Evolutionary conservation across 2,888 invertebrate genomes (phyloP).

Genomic region (Zygothrica quintamaculata): DNA sequence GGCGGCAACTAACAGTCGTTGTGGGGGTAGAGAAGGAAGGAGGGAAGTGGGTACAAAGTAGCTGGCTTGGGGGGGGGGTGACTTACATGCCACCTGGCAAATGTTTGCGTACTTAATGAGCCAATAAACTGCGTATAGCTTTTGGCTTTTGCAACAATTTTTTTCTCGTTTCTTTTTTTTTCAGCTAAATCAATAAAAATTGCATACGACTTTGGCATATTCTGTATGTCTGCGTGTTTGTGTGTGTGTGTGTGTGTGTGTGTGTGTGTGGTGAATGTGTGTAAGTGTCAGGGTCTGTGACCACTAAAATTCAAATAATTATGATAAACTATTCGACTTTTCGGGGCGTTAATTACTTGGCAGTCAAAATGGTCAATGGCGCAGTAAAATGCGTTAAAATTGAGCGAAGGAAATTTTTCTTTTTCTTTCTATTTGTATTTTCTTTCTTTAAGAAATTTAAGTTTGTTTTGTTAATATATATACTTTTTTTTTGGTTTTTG

Average conservation of each 20-base stretch:
- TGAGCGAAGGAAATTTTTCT: neutral
- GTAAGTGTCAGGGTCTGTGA: conserved; percentile 20
- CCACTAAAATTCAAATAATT: conserved; percentile 20
- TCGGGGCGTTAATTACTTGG: conserved; percentile 48
- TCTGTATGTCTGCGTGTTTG: neutral
- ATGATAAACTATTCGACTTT: conserved; percentile 16
- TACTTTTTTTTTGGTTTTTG: neutral
- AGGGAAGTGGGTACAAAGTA: neutral
- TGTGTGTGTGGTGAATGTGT: neutral
- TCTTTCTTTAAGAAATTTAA: neutral
- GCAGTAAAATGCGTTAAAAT: conserved; percentile 35
- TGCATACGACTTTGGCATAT: conserved; percentile 38
- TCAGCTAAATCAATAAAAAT: conserved; percentile 68
- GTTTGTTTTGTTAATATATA: neutral
- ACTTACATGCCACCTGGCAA: conserved; percentile 23
- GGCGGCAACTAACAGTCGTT: too few species aligned
- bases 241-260: neutral
- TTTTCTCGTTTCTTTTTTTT: neutral
- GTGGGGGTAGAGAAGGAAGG: neutral
- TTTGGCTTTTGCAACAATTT: conserved; percentile 1
- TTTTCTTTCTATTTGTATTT: too few species aligned
- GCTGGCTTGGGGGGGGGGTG: neutral
- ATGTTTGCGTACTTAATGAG: conserved; percentile 74
- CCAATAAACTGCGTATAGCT: conserved; percentile 53
- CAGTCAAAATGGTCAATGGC: conserved; percentile 19